phyloP scores from a whole-genome alignment of 2,113 vertebrate species.

The Azemiops feae region DNA sequence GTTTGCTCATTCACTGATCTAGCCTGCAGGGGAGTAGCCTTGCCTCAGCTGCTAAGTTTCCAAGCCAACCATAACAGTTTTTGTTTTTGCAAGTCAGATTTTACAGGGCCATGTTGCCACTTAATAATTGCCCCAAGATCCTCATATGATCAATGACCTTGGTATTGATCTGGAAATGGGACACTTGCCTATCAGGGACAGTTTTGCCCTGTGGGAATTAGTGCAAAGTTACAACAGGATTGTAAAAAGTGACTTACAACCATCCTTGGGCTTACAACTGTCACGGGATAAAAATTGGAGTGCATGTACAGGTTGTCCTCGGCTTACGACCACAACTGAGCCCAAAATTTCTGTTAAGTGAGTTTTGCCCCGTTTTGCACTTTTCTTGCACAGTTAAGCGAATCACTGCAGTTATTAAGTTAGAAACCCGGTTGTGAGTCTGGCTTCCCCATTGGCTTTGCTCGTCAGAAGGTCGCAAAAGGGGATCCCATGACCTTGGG shows the following conservation, averaged over 20 bases:
- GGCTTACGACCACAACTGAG: background rate
- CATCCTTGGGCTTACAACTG: background rate
- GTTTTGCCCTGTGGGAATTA: background rate
- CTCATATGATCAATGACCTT: background rate
- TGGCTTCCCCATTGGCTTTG: background rate
- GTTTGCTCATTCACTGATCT: background rate
- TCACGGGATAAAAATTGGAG: background rate
- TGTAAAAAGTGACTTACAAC: background rate
- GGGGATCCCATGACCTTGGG: no score
- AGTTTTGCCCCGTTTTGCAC: background rate
- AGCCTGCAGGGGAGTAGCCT: background rate
- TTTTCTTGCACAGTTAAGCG: background rate
- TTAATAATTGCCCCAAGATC: background rate
- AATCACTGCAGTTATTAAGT: background rate
- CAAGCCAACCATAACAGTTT: background rate
- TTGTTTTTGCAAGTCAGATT: background rate
- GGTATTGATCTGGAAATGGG: background rate
- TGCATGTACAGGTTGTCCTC: background rate
- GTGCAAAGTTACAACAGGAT: background rate
- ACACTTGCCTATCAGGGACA: background rate
- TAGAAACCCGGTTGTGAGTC: background rate
- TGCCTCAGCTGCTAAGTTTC: background rate
- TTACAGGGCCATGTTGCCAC: background rate
- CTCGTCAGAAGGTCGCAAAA: background rate
- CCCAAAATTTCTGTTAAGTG: background rate